Evolutionary conservation across 2,888 invertebrate genomes (phyloP).

Genomic region (Tiliacea citrago): DNA sequence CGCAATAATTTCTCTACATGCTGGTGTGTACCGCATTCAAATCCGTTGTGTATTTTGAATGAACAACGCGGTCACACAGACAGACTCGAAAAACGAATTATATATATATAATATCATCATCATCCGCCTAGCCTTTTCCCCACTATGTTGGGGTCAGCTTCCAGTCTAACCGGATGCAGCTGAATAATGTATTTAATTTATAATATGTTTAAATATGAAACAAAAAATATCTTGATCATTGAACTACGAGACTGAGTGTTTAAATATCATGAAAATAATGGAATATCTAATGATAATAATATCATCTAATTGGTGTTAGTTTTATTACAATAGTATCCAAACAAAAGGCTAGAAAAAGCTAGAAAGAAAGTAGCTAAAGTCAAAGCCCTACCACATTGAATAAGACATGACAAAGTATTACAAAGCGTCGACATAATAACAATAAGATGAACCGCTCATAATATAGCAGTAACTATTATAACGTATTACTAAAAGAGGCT

Average conservation of each 20-base stretch:
- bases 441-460: conserved; percentile 13
- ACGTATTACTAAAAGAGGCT: conserved; percentile 16
- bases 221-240: no score
- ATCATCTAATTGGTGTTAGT: neutral
- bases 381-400: neutral
- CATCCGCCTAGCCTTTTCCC: no score
- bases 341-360: neutral
- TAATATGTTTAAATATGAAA: neutral
- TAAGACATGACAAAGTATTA: neutral
- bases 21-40: no score
- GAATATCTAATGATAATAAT: neutral
- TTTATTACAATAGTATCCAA: neutral
- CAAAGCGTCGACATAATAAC: neutral
- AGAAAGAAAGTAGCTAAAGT: neutral
- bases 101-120: no score
- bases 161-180: no score
- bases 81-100: no score
- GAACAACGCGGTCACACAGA: no score
- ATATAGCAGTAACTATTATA: conserved; percentile 20
- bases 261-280: neutral
- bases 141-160: no score
- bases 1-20: no score
- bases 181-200: no score
- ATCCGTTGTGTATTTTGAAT: no score
- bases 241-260: neutral